Conservation (phyloP, 2,113 vertebrate genomes). For the Antennarius striatus region DNA sequence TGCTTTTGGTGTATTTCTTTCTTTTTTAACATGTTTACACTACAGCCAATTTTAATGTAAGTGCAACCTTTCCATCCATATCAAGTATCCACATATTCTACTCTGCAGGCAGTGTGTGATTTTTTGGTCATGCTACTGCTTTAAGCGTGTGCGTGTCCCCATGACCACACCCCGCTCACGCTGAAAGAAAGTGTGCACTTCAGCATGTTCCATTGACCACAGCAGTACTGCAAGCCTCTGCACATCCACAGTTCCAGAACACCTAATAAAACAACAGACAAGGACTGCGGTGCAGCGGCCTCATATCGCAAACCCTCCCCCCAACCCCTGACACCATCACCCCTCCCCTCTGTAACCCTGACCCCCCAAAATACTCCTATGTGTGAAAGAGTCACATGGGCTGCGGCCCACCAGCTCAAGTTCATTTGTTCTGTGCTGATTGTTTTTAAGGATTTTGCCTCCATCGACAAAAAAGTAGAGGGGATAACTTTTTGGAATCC, state of each 20-base stretch:
- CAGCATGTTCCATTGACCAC: constrained; percentile 81
- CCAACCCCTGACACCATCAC: constrained; percentile 19
- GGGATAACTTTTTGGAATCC: constrained; percentile 84
- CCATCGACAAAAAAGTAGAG: constrained; percentile 82
- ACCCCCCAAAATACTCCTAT: constrained; percentile 48
- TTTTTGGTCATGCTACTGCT: constrained; percentile 43
- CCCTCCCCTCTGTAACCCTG: constrained; percentile 19
- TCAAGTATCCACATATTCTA: background rate
- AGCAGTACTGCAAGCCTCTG: constrained; percentile 79
- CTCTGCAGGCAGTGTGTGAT: constrained; percentile 8
- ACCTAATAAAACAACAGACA: constrained; percentile 73
- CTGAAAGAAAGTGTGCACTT: constrained; percentile 80
- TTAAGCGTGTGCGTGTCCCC: constrained; percentile 34
- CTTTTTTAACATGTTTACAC: too few species aligned
- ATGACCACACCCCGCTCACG: constrained; percentile 38
- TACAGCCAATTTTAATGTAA: background rate
- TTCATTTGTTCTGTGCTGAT: constrained; percentile 71
- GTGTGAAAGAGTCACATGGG: constrained; percentile 66
- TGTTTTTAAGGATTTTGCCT: constrained; percentile 82
- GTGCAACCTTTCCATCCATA: background rate
- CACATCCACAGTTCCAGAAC: constrained; percentile 81
- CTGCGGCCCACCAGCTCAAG: constrained; percentile 58
- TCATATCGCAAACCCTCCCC: constrained; percentile 28
- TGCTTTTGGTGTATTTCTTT: too few species aligned
- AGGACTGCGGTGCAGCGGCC: constrained; percentile 36